Conservation (phyloP, 2,797 vertebrate genomes). For the Pseudochromis fuscus region DNA sequence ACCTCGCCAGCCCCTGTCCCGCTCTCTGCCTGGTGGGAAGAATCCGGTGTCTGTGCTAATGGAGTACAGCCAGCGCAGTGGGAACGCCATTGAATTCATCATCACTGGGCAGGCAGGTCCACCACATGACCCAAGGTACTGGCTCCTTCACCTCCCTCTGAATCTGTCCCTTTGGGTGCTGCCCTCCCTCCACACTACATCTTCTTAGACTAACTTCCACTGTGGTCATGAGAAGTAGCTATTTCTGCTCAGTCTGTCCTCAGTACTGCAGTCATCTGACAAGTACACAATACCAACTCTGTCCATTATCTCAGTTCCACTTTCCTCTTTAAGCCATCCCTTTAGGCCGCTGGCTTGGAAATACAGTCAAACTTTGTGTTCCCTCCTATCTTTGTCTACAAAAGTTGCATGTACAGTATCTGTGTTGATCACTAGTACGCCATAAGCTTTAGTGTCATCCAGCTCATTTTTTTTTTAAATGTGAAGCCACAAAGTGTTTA, state of each 20-base stretch:
- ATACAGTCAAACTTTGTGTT: conserved; percentile 21
- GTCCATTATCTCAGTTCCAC: conserved; percentile 13
- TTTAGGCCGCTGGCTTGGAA: background rate
- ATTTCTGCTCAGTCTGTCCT: conserved; percentile 46
- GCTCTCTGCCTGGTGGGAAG: conserved; percentile 89
- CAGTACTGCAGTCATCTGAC: conserved; percentile 59
- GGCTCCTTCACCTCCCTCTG: conserved; percentile 20
- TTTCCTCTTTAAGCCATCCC: conserved; percentile 1
- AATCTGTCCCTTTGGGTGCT: conserved; percentile 9
- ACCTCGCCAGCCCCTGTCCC: conserved; percentile 81
- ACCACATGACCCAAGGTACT: conserved; percentile 95
- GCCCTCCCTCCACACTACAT: conserved; percentile 2
- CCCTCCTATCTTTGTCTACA: background rate
- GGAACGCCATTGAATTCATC: conserved; percentile 91
- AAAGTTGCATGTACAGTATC: conserved; percentile 9
- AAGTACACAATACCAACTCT: conserved; percentile 49
- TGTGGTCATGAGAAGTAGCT: conserved; percentile 33
- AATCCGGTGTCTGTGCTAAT: conserved; percentile 94
- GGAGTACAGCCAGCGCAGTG: conserved; percentile 94
- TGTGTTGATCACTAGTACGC: conserved; percentile 1
- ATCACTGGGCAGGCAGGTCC: conserved; percentile 94
- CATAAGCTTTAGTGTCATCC: background rate
- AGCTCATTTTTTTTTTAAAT: conserved; percentile 22
- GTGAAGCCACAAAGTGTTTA: background rate
- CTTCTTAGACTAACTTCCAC: background rate